These are phyloP conservation scores for Orientallactaga sibirica DNA, from an alignment of 2,797 vertebrate genomes.

Conservation along the genomic window DNA sequence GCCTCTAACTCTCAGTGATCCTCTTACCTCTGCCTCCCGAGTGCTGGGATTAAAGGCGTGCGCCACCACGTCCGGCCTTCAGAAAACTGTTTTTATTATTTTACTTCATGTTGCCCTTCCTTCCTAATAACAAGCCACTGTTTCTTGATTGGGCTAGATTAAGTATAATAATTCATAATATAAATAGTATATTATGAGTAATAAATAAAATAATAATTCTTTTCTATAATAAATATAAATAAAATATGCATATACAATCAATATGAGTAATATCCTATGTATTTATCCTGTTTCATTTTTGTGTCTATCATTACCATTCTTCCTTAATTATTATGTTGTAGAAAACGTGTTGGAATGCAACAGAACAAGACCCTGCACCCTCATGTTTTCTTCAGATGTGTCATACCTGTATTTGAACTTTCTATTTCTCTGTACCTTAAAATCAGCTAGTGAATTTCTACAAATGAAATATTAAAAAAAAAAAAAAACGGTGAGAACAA, in stretches of 20 bases:
- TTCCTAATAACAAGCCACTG: background rate
- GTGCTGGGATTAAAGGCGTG: too few species aligned
- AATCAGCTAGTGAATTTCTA: background rate
- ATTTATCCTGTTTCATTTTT: background rate
- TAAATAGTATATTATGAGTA: too few species aligned
- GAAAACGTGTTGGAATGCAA: background rate
- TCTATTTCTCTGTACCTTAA: background rate
- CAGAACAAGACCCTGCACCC: background rate
- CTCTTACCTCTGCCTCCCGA: too few species aligned
- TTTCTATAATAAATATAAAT: background rate
- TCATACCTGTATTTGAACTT: background rate
- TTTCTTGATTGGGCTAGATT: background rate
- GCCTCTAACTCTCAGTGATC: too few species aligned
- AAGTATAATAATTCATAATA: too few species aligned
- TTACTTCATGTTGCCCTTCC: background rate
- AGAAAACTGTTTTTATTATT: background rate
- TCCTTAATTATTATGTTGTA: background rate
- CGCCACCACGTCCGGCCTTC: too few species aligned
- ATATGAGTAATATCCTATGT: background rate
- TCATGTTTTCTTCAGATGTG: background rate
- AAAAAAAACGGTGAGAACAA: background rate
- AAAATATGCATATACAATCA: background rate
- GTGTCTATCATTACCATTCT: background rate
- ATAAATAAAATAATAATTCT: background rate
- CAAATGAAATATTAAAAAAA: background rate